These are phyloP conservation scores for Encarsia formosa DNA, from an alignment of 2,888 invertebrate genomes.

Conservation along the genomic window DNA sequence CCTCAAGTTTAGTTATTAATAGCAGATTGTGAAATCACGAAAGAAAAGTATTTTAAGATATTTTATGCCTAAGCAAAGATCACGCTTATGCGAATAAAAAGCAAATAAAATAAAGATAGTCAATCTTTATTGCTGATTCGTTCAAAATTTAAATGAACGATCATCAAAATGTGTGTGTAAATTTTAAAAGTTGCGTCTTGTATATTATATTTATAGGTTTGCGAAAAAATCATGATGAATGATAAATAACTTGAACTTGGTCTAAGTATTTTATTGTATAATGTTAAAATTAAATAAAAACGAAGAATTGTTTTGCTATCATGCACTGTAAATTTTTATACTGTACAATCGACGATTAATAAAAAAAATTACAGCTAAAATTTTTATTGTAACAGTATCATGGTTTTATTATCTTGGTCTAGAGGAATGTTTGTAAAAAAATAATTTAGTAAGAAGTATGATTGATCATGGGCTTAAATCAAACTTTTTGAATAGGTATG, in stretches of 20 bases:
- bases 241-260: conserved; percentile 3
- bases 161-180: conserved; percentile 18
- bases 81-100: conserved; percentile 10
- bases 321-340: conserved; percentile 9
- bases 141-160: conserved; percentile 3
- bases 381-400: too few species aligned
- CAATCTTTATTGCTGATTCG: conserved; percentile 10
- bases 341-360: conserved; percentile 5
- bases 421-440: too few species aligned
- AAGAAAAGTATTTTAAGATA: conserved; percentile 46
- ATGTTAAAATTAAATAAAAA: background rate
- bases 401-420: too few species aligned
- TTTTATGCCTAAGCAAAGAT: conserved; percentile 39
- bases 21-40: conserved; percentile 28
- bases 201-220: conserved; percentile 19
- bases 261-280: background rate
- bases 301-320: conserved; percentile 5
- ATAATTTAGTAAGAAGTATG: too few species aligned
- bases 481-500: too few species aligned
- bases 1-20: conserved; percentile 38
- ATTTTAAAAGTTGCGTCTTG: conserved; percentile 23
- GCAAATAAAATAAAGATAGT: conserved; percentile 10
- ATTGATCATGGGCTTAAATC: too few species aligned
- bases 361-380: too few species aligned
- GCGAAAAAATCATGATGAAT: background rate